Conservation (phyloP, 2,113 vertebrate genomes). For the Rallus limicola region DNA sequence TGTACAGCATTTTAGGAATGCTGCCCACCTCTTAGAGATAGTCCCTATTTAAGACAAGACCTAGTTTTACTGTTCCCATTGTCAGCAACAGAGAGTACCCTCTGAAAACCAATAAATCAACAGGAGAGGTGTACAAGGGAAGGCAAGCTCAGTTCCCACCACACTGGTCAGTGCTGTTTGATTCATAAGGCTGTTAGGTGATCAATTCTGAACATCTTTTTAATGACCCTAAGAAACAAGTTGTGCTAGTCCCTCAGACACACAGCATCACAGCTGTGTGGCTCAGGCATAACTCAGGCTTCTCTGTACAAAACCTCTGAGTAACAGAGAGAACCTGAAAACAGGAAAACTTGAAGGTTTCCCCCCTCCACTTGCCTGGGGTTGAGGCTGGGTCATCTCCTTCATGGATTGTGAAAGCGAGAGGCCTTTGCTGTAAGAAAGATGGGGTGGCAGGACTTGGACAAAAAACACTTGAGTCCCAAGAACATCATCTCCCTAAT, state of each 20-base stretch:
- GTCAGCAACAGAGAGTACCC: background rate
- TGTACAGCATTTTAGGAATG: conserved; percentile 18
- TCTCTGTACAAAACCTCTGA: background rate
- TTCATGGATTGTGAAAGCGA: background rate
- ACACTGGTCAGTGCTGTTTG: background rate
- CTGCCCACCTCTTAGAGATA: background rate
- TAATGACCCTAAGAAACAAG: background rate
- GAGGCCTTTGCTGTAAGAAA: background rate
- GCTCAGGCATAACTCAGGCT: background rate
- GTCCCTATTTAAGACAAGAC: background rate
- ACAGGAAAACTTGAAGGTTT: background rate
- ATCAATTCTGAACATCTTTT: background rate
- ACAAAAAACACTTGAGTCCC: background rate
- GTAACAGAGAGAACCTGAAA: background rate
- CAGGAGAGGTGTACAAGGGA: background rate
- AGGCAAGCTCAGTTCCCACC: background rate
- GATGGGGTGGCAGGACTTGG: background rate
- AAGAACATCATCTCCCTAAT: background rate
- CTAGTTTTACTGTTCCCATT: background rate
- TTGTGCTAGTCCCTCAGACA: background rate
- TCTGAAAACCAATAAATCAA: background rate
- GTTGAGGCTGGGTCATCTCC: background rate
- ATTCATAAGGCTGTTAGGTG: background rate
- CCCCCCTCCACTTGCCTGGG: background rate
- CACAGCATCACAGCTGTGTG: background rate